Percentiles rank a stretch among this genome's conserved stretches.
Evolutionary conservation across 2,888 invertebrate genomes (phyloP).

Genomic region (Formica aserva): DNA sequence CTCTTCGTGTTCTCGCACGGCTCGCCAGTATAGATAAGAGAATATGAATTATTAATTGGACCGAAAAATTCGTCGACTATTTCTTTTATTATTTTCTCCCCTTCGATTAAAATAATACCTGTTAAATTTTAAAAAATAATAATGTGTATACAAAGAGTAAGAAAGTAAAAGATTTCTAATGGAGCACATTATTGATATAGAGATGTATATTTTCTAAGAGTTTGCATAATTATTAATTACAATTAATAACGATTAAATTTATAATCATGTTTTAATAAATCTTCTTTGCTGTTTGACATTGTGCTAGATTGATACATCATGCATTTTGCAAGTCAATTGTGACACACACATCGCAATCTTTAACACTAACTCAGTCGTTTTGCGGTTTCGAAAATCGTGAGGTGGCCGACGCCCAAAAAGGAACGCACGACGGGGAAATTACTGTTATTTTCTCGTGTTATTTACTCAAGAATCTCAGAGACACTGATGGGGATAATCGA

Average conservation of each 20-base stretch:
- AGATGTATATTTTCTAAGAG: neutral
- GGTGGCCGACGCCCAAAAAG: constrained; percentile 31
- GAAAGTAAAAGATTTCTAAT: neutral
- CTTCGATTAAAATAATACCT: neutral
- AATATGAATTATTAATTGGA: constrained; percentile 41
- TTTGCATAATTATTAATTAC: neutral
- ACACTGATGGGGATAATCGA: constrained; percentile 77
- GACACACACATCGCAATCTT: neutral
- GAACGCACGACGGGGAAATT: constrained; percentile 63
- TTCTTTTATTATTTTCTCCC: neutral
- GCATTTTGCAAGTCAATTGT: constrained; percentile 7
- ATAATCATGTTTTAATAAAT: neutral
- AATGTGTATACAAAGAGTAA: too few relatives aligned
- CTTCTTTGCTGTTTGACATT: neutral
- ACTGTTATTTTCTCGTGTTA: constrained; percentile 70
- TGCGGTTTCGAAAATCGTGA: constrained; percentile 62
- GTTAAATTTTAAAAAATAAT: neutral
- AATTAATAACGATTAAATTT: too few relatives aligned
- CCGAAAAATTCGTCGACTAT: neutral
- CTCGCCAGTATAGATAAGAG: constrained; percentile 66
- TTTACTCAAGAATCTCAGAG: constrained; percentile 73
- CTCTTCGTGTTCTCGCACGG: constrained; percentile 68
- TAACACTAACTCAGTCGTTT: constrained; percentile 42
- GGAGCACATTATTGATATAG: neutral
- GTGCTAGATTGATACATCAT: neutral